Evolutionary conservation across 2,888 invertebrate genomes (phyloP).

Genomic region (Abrostola tripartita): DNA sequence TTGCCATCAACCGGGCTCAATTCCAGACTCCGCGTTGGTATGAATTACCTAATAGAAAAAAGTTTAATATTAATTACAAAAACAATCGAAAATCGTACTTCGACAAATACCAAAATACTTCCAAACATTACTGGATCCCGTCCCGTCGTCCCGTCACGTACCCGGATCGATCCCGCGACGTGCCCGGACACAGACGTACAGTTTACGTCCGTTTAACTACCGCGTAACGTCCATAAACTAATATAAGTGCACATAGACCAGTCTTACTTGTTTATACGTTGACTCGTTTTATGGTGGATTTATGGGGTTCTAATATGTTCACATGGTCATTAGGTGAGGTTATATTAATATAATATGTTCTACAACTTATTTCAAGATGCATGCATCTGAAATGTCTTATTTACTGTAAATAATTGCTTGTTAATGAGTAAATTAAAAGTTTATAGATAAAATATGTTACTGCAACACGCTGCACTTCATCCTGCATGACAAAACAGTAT

Average conservation of each 20-base stretch:
- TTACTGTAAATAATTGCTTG: no score
- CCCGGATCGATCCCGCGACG: slow-evolving; percentile 60
- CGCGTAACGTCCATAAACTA: slow-evolving; percentile 47
- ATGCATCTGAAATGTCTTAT: no score
- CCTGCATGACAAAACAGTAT: no score
- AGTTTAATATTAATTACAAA: not conserved
- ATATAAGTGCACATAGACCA: slow-evolving; percentile 32
- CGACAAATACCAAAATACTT: slow-evolving; percentile 15
- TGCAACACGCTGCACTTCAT: no score
- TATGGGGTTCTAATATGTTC: slow-evolving; percentile 36
- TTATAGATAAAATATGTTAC: no score
- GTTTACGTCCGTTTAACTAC: slow-evolving; percentile 53
- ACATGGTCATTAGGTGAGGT: slow-evolving; percentile 5
- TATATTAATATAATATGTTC: no score
- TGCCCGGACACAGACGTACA: slow-evolving; percentile 52
- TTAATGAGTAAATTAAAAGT: no score
- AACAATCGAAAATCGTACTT: slow-evolving; percentile 17
- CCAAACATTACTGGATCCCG: slow-evolving; percentile 26
- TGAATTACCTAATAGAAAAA: no score
- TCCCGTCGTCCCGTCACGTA: slow-evolving; percentile 51
- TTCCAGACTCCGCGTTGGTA: no score
- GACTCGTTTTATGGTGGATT: slow-evolving; percentile 33
- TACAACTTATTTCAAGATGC: no score
- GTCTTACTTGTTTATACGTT: slow-evolving; percentile 42
- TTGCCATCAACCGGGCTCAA: no score